Evolutionary conservation across 2,113 vertebrate genomes (phyloP).

Genomic region (Meriones unguiculatus): DNA sequence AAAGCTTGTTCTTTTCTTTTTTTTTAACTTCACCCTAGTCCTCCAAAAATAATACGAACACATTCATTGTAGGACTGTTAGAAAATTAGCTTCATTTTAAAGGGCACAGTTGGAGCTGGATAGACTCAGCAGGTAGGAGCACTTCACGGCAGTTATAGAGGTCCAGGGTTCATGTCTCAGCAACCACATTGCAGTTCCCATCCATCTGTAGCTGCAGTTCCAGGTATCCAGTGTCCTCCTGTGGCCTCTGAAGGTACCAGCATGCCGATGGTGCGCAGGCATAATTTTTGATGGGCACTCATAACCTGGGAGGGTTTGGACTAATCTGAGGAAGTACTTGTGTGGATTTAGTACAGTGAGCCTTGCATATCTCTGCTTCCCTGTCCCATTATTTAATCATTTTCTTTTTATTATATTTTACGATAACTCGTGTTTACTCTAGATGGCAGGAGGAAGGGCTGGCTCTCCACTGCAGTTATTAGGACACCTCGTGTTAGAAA

Average conservation of each 20-base stretch:
- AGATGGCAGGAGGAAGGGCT: background rate
- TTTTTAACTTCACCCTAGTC: background rate
- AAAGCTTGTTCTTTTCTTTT: background rate
- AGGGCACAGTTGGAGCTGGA: background rate
- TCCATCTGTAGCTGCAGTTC: too few species aligned
- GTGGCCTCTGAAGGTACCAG: background rate
- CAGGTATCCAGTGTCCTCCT: background rate
- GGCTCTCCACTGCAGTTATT: background rate
- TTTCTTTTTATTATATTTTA: background rate
- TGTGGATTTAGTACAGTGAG: background rate
- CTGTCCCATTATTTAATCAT: background rate
- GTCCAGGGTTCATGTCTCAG: too few species aligned
- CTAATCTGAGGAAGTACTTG: background rate
- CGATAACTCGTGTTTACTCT: background rate
- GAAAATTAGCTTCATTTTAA: slow-evolving; percentile 12
- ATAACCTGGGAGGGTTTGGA: background rate
- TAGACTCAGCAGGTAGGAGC: background rate
- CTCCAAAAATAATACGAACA: background rate
- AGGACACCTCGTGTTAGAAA: background rate
- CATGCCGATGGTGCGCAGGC: rapidly evolving
- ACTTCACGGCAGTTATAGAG: background rate
- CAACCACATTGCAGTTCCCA: too few species aligned
- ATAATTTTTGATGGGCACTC: too few species aligned
- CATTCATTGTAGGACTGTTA: background rate
- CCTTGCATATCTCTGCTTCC: background rate